A percentile compares a stretch with the other conserved stretches of the same genome.
phyloP scores from a whole-genome alignment of 1,140 invertebrate species.

The Euglossa dilemma region DNA sequence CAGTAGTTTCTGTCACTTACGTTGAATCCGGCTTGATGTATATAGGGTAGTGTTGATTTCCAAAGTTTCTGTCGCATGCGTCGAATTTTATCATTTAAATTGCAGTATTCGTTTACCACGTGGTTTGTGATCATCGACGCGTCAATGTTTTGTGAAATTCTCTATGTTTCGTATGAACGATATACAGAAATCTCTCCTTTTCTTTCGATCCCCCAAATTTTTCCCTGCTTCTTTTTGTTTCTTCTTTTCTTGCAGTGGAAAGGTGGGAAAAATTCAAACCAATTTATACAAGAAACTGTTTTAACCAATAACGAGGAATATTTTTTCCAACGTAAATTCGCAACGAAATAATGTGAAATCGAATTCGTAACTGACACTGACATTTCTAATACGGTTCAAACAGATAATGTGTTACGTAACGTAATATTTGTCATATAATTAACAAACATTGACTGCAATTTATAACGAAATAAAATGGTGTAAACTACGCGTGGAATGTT shows the following conservation, averaged over 20 bases:
- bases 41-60: constrained; percentile 47
- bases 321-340: neutral
- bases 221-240: neutral
- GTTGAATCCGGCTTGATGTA: constrained; percentile 37
- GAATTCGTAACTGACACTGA: neutral
- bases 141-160: neutral
- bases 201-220: neutral
- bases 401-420: no score
- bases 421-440: no score
- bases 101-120: neutral
- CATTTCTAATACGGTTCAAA: neutral
- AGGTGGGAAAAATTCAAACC: neutral
- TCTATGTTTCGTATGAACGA: neutral
- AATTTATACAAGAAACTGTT: no score
- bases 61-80: constrained; percentile 45
- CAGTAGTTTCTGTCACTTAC: constrained; percentile 54
- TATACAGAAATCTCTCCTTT: neutral
- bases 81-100: constrained; percentile 29
- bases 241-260: neutral
- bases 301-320: neutral
- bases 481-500: neutral
- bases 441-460: no score
- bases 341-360: neutral
- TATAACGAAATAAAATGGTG: neutral
- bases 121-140: neutral